phyloP scores from a whole-genome alignment of 2,888 invertebrate genomes.

The Drosophila stalkeri region DNA sequence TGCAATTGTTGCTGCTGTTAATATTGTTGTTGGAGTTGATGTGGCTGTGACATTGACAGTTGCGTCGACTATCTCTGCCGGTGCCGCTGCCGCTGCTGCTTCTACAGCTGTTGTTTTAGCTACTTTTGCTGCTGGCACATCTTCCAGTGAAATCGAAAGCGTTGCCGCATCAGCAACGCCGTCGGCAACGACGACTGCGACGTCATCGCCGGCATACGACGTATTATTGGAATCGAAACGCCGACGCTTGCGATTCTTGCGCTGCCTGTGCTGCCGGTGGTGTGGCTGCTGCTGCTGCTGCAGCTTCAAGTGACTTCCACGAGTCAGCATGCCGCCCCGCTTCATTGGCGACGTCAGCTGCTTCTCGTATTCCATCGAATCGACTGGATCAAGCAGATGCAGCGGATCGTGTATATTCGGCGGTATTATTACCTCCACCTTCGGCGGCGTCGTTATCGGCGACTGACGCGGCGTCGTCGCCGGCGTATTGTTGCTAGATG shows the following conservation, averaged over 20 bases:
- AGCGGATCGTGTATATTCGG: slow-evolving; percentile 96
- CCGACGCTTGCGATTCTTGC: slow-evolving; percentile 87
- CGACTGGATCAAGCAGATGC: slow-evolving; percentile 92
- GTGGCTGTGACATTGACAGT: slow-evolving; percentile 4
- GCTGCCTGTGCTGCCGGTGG: slow-evolving; percentile 85
- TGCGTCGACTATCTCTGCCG: slow-evolving; percentile 12
- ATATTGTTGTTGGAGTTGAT: slow-evolving; percentile 10
- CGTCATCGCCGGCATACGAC: slow-evolving; percentile 67
- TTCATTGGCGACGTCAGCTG: slow-evolving; percentile 90
- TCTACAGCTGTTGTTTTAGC: slow-evolving; percentile 1
- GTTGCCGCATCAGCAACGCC: slow-evolving; percentile 37
- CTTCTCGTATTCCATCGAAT: slow-evolving; percentile 93
- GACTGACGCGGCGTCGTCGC: slow-evolving; percentile 94
- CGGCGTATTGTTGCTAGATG: slow-evolving; percentile 90
- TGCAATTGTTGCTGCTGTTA: slow-evolving; percentile 17
- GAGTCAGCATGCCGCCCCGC: slow-evolving; percentile 82
- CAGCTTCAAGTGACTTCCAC: slow-evolving; percentile 55
- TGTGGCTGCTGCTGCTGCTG: slow-evolving; percentile 52
- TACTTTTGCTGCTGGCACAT: slow-evolving; percentile 1
- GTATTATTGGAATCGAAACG: slow-evolving; percentile 82
- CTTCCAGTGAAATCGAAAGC: slow-evolving; percentile 64
- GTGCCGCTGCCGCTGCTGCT: slow-evolving; percentile 2
- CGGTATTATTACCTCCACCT: slow-evolving; percentile 96
- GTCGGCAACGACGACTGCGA: slow-evolving; percentile 17
- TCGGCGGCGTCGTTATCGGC: slow-evolving; percentile 86